Percentiles rank a stretch among this genome's conserved stretches.
Conservation (phyloP, 1,140 invertebrate species). For the Drosophila tristis region DNA sequence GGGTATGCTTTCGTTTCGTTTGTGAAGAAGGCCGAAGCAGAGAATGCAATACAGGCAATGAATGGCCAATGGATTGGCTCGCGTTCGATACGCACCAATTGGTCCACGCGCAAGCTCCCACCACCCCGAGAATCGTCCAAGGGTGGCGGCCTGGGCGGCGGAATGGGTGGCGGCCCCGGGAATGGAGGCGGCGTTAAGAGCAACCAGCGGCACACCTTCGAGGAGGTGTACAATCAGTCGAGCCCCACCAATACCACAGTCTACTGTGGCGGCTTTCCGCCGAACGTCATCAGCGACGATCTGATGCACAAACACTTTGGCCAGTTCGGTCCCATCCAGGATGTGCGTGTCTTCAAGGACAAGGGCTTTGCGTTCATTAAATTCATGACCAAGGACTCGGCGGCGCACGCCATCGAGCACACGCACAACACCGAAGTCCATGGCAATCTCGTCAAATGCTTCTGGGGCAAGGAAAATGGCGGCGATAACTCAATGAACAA, state of each 20-base stretch:
- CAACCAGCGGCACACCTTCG: slow-evolving; percentile 87
- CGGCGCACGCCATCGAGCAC: slow-evolving; percentile 97
- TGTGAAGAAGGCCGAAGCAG: slow-evolving; percentile 99
- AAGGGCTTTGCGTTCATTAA: slow-evolving; percentile 99
- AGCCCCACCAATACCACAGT: slow-evolving; percentile 99
- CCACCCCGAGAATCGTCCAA: slow-evolving; percentile 86
- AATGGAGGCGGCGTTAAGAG: slow-evolving; percentile 83
- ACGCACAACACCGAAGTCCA: slow-evolving; percentile 98
- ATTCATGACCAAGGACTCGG: slow-evolving; percentile 98
- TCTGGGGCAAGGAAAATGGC: slow-evolving; percentile 97
- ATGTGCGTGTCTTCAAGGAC: slow-evolving; percentile 99
- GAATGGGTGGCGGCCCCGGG: slow-evolving; percentile 61
- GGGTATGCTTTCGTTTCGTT: slow-evolving; percentile 99
- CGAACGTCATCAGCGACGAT: slow-evolving; percentile 96
- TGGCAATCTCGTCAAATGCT: slow-evolving; percentile 98
- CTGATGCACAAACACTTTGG: slow-evolving; percentile 97
- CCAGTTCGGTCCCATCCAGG: slow-evolving; percentile 97
- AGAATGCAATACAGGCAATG: slow-evolving; percentile 98
- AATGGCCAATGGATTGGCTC: slow-evolving; percentile 99
- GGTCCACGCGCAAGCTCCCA: slow-evolving; percentile 98
- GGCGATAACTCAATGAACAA: slow-evolving; percentile 80
- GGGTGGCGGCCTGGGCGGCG: slow-evolving; percentile 83
- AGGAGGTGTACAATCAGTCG: slow-evolving; percentile 97
- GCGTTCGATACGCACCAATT: slow-evolving; percentile 99
- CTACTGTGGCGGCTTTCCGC: slow-evolving; percentile 98